A percentile compares a stretch with the other conserved stretches of the same genome.
phyloP scores from a whole-genome alignment of 2,113 vertebrate genomes.

The Microtus richardsoni region DNA sequence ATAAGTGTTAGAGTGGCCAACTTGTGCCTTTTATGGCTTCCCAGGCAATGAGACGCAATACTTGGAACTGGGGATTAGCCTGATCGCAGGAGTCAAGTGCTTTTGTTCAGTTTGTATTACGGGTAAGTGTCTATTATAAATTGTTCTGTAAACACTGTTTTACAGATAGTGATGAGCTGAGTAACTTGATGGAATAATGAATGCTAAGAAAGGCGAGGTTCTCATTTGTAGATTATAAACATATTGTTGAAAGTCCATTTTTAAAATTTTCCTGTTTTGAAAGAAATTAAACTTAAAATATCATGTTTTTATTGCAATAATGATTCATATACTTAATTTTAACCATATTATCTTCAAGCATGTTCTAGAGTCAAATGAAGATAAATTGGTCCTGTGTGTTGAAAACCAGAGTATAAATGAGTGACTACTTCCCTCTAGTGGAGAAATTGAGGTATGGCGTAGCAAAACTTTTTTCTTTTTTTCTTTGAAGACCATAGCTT shows the following conservation, averaged over 20 bases:
- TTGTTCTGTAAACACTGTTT: neutral
- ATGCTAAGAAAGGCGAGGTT: neutral
- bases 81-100: neutral
- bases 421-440: slow-evolving; percentile 77
- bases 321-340: neutral
- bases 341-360: neutral
- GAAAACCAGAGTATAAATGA: slow-evolving; percentile 24
- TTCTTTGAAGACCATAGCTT: neutral
- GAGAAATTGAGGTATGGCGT: neutral
- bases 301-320: slow-evolving; percentile 21
- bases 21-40: neutral
- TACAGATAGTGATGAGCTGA: neutral
- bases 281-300: slow-evolving; percentile 7
- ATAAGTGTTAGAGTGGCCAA: neutral
- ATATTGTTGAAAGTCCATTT: slow-evolving; percentile 7
- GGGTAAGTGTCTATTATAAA: slow-evolving; percentile 5
- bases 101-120: neutral
- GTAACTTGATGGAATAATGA: neutral
- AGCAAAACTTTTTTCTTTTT: neutral
- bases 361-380: neutral
- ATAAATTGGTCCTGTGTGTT: rapidly evolving
- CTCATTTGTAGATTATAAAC: slow-evolving; percentile 28
- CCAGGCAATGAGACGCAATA: neutral
- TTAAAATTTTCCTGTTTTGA: neutral
- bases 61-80: slow-evolving; percentile 18